Evolutionary conservation across 2,797 vertebrate genomes (phyloP).

Genomic region (Alectoris magna): DNA sequence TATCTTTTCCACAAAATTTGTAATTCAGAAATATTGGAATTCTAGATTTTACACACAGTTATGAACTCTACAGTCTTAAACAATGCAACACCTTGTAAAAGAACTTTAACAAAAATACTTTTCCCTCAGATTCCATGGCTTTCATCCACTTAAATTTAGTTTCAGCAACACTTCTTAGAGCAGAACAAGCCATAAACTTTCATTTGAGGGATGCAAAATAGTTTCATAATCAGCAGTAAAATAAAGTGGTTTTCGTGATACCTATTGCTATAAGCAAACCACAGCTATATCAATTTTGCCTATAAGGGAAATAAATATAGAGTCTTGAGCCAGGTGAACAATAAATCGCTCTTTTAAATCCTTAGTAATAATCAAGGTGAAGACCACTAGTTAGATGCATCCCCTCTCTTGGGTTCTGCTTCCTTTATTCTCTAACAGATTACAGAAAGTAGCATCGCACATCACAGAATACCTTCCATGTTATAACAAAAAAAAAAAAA

Average conservation of each 20-base stretch:
- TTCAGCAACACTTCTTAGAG: neutral
- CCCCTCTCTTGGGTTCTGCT: neutral
- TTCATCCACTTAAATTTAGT: conserved; percentile 38
- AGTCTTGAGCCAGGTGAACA: neutral
- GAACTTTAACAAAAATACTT: conserved; percentile 13
- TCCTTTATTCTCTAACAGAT: neutral
- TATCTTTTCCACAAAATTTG: conserved; percentile 11
- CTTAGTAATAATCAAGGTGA: neutral
- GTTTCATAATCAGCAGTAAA: neutral
- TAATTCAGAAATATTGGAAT: neutral
- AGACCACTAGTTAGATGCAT: neutral
- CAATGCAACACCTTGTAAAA: neutral
- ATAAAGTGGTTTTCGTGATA: neutral
- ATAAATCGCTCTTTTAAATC: neutral
- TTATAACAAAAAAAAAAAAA: neutral
- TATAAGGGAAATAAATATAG: neutral
- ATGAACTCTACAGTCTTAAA: neutral
- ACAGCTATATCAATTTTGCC: neutral
- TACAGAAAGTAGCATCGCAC: neutral
- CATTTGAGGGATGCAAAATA: neutral
- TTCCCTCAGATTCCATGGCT: neutral
- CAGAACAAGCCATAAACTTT: conserved; percentile 22
- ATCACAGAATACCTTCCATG: neutral
- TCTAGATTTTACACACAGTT: neutral
- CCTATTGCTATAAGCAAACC: conserved; percentile 23